Base-by-base conservation (phyloP, 64 coral and sea anemone genomes). In the Trachythela sp. region DNA sequence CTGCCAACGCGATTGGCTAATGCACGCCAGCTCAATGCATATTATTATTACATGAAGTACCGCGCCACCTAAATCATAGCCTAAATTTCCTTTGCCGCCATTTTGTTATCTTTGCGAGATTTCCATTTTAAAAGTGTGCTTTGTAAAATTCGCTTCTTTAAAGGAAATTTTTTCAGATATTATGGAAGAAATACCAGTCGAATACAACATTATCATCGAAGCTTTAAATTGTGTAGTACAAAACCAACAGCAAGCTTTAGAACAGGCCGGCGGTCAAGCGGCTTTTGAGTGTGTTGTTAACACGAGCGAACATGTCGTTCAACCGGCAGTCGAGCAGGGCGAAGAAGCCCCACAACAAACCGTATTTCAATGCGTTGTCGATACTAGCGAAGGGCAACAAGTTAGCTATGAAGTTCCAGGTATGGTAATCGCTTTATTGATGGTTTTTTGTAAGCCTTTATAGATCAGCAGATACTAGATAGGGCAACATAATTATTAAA, bases 271-370 rank as follows among this genome's bases (percentile, higher is more conserved):
- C 15, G 56, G 26, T 20, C 20, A 64, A 64, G 26, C 56, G 20
- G 56, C 56, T 64, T 64, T 64, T 64, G 56, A 64, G 26, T 64
- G 56, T 27, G 56, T 64, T 64, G 56, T 64, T 18, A 64, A 64
- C 56, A 64, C 56, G 56, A 64, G 56, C 56, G 56, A 64, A 64
- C 20, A 64, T 64, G 56, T 64, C 56, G 56, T n/a, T n/a, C 56
- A 64, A 64, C 20, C 26, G 56, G 56, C 20, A 20, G 49, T 11
- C 8, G 56, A 64, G 26, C 15, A 20, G 26, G 26, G 26, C 1
- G 56, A 27, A n/a, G 56, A 64, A 64, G 20, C 20, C 8, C 56
- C 3, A 18, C 56, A 64, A 64, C 56, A 64, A 27, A 64, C 56
- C 26, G 56, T 64, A 27, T 64, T 64, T 26, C 56, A 64, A 64